Evolutionary conservation across 2,888 invertebrate species (phyloP).

Genomic region (Actias luna): DNA sequence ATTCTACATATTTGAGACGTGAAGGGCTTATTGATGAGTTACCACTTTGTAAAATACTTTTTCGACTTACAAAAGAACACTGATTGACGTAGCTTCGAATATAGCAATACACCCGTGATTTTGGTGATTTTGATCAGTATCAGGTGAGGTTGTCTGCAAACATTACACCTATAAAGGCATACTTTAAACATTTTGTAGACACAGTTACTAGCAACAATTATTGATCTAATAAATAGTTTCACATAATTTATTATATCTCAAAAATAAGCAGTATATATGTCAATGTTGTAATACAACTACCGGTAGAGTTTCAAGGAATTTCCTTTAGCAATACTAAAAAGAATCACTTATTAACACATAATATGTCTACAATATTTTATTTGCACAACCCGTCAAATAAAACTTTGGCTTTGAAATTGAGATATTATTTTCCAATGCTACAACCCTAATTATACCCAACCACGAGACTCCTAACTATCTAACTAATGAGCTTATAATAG

Average conservation of each 20-base stretch:
- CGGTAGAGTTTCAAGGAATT: background rate
- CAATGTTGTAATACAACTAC: background rate
- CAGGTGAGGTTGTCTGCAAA: no score
- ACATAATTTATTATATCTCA: background rate
- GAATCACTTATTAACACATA: background rate
- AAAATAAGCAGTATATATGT: background rate
- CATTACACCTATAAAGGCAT: no score
- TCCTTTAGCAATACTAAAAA: background rate
- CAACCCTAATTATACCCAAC: constrained; percentile 26
- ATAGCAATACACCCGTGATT: no score
- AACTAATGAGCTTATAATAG: constrained; percentile 74
- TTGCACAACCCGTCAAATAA: background rate
- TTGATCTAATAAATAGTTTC: background rate
- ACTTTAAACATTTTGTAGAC: no score
- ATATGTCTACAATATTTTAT: background rate
- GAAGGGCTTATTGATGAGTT: no score
- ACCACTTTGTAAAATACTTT: no score
- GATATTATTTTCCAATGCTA: constrained; percentile 7
- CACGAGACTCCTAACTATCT: constrained; percentile 51
- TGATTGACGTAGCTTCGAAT: no score
- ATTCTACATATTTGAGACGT: background rate
- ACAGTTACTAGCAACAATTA: background rate
- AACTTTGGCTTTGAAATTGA: background rate
- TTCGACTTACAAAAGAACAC: no score
- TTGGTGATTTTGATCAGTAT: no score